Evolutionary conservation across 2,113 vertebrate genomes (phyloP).

Genomic region (Phyllopteryx taeniolatus): DNA sequence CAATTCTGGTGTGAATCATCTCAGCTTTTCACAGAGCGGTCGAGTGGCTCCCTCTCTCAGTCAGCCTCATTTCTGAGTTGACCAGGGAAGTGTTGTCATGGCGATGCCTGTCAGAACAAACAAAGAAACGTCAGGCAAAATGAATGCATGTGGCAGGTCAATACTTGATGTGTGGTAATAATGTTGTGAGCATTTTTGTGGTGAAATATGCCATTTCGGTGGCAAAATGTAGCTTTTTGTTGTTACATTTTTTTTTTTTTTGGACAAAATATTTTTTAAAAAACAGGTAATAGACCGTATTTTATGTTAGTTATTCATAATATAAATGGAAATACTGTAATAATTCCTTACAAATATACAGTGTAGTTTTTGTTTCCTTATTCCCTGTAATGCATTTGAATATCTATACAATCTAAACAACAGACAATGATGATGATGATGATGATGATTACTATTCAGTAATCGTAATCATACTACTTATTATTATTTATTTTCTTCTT

Average conservation of each 20-base stretch:
- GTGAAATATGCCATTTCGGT: background rate
- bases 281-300: no score
- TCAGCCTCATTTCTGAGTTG: conserved; percentile 27
- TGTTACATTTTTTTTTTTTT: background rate
- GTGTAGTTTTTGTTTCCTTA: no score
- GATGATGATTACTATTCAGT: no score
- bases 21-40: conserved; percentile 39
- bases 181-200: background rate
- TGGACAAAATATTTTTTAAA: no score
- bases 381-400: no score
- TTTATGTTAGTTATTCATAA: no score
- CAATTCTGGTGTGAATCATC: conserved; percentile 37
- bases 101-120: conserved; percentile 52
- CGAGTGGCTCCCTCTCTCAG: conserved; percentile 11
- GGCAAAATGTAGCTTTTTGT: background rate
- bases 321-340: no score
- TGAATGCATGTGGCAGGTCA: conserved; percentile 21
- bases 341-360: no score
- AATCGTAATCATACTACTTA: no score
- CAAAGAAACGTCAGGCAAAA: conserved; percentile 43
- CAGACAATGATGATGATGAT: no score
- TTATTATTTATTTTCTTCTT: no score
- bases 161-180: background rate
- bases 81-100: conserved; percentile 54
- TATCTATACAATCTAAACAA: no score